Percentiles rank a stretch among this genome's conserved stretches.
These are phyloP conservation scores for Antedon bifida DNA, from an alignment of 35 echinoderm and acorn worm species.

Conservation along the genomic window DNA sequence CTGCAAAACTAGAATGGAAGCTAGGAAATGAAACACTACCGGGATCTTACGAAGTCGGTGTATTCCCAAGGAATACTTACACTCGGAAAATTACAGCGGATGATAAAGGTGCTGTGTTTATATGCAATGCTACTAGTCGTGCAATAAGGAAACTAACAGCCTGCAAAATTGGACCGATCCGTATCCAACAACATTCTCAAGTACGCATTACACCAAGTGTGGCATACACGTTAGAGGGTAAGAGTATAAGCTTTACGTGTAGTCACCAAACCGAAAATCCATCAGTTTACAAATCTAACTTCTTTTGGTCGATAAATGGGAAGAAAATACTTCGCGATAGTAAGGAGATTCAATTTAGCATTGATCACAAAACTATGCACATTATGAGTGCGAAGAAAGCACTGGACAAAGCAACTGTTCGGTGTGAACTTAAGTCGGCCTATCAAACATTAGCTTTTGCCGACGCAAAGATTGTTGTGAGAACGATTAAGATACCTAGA, in stretches of 20 bases:
- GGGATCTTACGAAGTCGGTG: neutral
- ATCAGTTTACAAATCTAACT: neutral
- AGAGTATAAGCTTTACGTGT: neutral
- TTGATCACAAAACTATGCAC: neutral
- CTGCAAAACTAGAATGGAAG: slow-evolving; percentile 27
- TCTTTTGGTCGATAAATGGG: neutral
- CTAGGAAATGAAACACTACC: slow-evolving; percentile 4
- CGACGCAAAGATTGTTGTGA: neutral
- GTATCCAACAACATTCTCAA: neutral
- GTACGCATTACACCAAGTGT: neutral
- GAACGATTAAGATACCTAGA: neutral
- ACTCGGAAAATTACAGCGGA: neutral
- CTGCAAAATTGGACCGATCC: slow-evolving; percentile 28
- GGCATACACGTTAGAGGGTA: neutral
- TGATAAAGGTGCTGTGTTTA: slow-evolving; percentile 10
- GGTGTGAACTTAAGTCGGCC: neutral
- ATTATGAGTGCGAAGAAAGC: neutral
- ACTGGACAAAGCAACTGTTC: neutral
- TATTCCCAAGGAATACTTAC: slow-evolving; percentile 7
- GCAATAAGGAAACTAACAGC: slow-evolving; percentile 14
- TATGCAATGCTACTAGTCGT: slow-evolving; percentile 9
- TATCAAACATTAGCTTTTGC: neutral
- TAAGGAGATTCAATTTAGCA: neutral
- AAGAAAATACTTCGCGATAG: neutral
- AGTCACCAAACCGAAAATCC: neutral